Evolutionary conservation across 2,797 vertebrate genomes (phyloP), one percentile per base, ranked within the genome.

Genomic region (Mergus octosetaceus): DNA sequence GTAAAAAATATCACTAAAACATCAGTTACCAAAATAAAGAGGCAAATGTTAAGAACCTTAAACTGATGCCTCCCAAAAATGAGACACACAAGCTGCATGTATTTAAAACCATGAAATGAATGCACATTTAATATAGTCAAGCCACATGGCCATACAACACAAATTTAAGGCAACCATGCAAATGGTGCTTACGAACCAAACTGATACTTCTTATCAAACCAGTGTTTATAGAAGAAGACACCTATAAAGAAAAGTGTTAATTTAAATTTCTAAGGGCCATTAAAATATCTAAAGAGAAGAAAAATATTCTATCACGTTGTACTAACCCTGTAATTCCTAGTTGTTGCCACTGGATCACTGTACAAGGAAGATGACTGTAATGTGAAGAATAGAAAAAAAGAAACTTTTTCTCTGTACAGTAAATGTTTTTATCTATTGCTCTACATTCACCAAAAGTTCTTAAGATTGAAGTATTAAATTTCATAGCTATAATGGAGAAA

Each of bases 171-270:
- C 71, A 82, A 84, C 64, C 75, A 83, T 94, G 91, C 91, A 96
- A 89, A 93, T 14, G 32, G 58, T 71, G 91, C 89, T 97, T 97
- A 99, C 98, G 98, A 98, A 99, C 99, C 98, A 97, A 98, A 97
- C 98, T 99, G 97, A 98, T 97, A 98, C 98, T 99, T 97, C 98
- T 99, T 90, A 98, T 94, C 97, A 99, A 98, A 96, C 97, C 98
- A 73, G 96, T 97, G 95, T 97, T 98, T 90, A 96, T 70, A 84
- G 96, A 97, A 96, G 97, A 94, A 95, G 98, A 98, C 66, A 97
- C 97, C 99, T 99, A 98, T 89, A 96, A 95, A 97, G 64, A 90
- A 90, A 97, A 97, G 85, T 51, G 36, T 39, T 53, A 66, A 87
- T 83, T 91, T 75, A 11, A 39, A 72, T 70, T 89, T 87, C 43